Conservation (phyloP, 2,113 vertebrate species). For the Bos taurus region ARS-UCD2.0 NC_037337.1:46388501-46389000, state of each 20-base stretch:
- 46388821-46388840: slow-evolving; percentile 4
- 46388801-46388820: background rate
- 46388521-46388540: slow-evolving; percentile 91
- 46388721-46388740: background rate
- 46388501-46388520: slow-evolving; percentile 88
- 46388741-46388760: background rate
- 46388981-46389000: slow-evolving; percentile 90
- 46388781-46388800: background rate
- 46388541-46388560: slow-evolving; percentile 91
- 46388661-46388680: background rate
- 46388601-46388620: slow-evolving; percentile 73
- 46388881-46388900: slow-evolving; percentile 89
- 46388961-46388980: slow-evolving; percentile 89
- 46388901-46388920: slow-evolving; percentile 90
- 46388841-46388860: slow-evolving; percentile 69
- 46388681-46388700: background rate
- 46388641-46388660: background rate
- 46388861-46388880: slow-evolving; percentile 90
- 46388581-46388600: slow-evolving; percentile 89
- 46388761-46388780: background rate
- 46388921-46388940: slow-evolving; percentile 87
- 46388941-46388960: slow-evolving; percentile 90
- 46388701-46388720: background rate
- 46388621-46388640: background rate
- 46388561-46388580: slow-evolving; percentile 91